phyloP scores from a whole-genome alignment of 2,113 vertebrate species.

The Labeo catla region DNA sequence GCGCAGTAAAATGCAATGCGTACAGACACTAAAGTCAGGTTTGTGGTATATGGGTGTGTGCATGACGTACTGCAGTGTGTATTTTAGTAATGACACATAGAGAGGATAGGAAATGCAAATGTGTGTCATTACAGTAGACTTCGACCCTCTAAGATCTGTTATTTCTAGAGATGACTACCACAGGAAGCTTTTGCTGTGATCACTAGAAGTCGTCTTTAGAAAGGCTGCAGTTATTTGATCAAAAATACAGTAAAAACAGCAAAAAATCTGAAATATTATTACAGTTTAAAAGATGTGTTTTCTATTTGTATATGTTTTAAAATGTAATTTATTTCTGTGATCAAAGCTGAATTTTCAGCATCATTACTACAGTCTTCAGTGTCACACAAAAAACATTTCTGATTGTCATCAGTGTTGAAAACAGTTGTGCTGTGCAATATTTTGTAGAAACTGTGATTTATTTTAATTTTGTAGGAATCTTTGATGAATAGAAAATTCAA shows the following conservation, averaged over 20 bases:
- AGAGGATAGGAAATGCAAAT: conserved; percentile 17
- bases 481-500: no score
- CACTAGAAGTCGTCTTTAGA: background rate
- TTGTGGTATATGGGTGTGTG: background rate
- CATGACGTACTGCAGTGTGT: background rate
- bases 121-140: conserved; percentile 12
- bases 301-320: background rate
- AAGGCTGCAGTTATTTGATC: background rate
- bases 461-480: no score
- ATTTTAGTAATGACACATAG: conserved; percentile 2
- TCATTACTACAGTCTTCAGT: no score
- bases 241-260: background rate
- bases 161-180: conserved; percentile 29
- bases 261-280: background rate
- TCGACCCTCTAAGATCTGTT: background rate
- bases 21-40: background rate
- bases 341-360: background rate
- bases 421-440: background rate
- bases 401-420: background rate
- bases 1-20: background rate
- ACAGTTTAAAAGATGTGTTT: background rate
- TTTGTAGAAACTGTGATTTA: background rate
- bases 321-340: background rate
- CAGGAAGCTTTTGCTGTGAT: background rate
- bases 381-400: background rate